Evolutionary conservation across 2,888 invertebrate genomes (phyloP).

Genomic region (Dicranocentrus wangi): DNA sequence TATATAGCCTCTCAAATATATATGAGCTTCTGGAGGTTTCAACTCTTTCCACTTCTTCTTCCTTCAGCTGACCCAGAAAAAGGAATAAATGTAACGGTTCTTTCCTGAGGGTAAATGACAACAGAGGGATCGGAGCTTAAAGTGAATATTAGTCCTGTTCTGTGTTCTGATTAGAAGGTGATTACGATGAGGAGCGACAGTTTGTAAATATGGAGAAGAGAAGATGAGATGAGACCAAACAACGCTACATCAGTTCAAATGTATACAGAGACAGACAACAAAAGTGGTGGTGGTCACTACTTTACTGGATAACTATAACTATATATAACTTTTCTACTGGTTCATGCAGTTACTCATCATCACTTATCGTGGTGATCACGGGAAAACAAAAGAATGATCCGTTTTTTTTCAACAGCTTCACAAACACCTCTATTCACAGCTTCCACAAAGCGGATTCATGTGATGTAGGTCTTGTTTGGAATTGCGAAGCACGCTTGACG

Average conservation of each 20-base stretch:
- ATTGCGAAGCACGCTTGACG: too few relatives aligned
- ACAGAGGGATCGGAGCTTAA: not conserved
- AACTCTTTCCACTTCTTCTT: slow-evolving; percentile 17
- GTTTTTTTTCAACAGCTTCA: not conserved
- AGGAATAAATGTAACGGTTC: slow-evolving; percentile 60
- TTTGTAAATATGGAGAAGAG: not conserved
- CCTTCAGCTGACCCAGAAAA: slow-evolving; percentile 57
- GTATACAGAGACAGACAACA: too few relatives aligned
- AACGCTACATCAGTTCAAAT: too few relatives aligned
- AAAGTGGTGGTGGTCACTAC: too few relatives aligned
- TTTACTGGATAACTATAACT: too few relatives aligned
- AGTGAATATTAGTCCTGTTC: slow-evolving; percentile 26
- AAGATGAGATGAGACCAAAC: too few relatives aligned
- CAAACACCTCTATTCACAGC: not conserved
- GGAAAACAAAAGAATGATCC: not conserved
- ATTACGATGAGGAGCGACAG: slow-evolving; percentile 21
- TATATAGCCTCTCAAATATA: too few relatives aligned
- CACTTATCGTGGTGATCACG: slow-evolving; percentile 2
- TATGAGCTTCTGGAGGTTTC: slow-evolving; percentile 32
- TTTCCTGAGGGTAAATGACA: not conserved
- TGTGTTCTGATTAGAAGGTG: slow-evolving; percentile 35
- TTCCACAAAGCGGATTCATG: slow-evolving; percentile 12
- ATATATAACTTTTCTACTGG: too few relatives aligned
- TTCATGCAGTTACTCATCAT: too few relatives aligned
- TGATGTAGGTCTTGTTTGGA: slow-evolving; percentile 42